Conservation (phyloP, 2,888 invertebrate species). For the Ligdia adustata region DNA sequence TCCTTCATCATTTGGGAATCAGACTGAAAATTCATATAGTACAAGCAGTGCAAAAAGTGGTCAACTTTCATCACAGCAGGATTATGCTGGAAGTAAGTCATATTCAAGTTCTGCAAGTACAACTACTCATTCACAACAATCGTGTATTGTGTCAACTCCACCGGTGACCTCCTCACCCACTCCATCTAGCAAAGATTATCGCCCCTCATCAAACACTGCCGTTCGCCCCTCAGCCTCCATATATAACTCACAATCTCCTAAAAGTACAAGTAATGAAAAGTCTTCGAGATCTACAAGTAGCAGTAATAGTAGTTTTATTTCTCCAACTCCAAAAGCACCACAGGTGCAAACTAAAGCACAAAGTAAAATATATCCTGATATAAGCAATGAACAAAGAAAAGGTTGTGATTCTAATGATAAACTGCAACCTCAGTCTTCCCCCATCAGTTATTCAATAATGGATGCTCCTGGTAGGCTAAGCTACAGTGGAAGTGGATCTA, state of each 20-base stretch:
- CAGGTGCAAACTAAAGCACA: conserved; percentile 90
- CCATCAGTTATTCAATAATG: conserved; percentile 90
- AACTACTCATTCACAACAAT: conserved; percentile 86
- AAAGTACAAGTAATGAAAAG: conserved; percentile 68
- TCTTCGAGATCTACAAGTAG: conserved; percentile 61
- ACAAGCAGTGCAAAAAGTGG: conserved; percentile 82
- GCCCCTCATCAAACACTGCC: conserved; percentile 81
- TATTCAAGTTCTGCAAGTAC: conserved; percentile 84
- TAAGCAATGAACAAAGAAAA: conserved; percentile 80
- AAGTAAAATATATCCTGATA: conserved; percentile 90
- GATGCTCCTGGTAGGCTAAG: conserved; percentile 87
- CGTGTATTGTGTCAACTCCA: conserved; percentile 89
- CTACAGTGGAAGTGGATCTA: conserved; percentile 81
- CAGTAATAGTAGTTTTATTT: conserved; percentile 76
- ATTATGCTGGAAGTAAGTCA: conserved; percentile 84
- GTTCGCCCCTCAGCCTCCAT: conserved; percentile 74
- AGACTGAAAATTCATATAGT: conserved; percentile 84
- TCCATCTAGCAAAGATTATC: conserved; percentile 85
- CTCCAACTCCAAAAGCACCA: conserved; percentile 79
- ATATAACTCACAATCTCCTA: conserved; percentile 73
- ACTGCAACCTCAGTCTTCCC: conserved; percentile 86
- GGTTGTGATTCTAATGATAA: conserved; percentile 83
- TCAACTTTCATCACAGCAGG: conserved; percentile 81
- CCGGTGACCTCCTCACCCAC: conserved; percentile 77
- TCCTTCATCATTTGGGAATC: conserved; percentile 83